A percentile compares a stretch with the other conserved stretches of the same genome.
phyloP scores from a whole-genome alignment of 2,888 invertebrate species.

The Cantharis lateralis region DNA sequence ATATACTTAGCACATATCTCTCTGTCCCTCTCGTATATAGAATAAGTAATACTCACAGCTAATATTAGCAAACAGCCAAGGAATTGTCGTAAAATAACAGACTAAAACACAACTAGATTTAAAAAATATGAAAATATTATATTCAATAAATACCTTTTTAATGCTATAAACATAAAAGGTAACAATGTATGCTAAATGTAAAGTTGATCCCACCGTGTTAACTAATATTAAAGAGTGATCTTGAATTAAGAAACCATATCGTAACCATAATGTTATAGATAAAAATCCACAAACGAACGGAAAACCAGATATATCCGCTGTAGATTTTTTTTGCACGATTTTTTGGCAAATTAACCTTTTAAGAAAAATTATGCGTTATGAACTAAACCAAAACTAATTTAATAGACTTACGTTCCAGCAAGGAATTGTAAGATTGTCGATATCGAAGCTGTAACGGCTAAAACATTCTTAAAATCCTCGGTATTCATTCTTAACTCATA shows the following conservation, averaged over 20 bases:
- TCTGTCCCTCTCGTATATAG: conserved; percentile 61
- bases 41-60: conserved; percentile 62
- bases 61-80: conserved; percentile 60
- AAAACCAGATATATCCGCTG: conserved; percentile 75
- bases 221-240: conserved; percentile 76
- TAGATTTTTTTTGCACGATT: conserved; percentile 73
- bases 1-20: conserved; percentile 62
- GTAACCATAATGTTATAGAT: conserved; percentile 79
- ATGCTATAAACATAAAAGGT: conserved; percentile 75
- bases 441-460: conserved; percentile 68
- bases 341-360: conserved; percentile 77
- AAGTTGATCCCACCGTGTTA: conserved; percentile 72
- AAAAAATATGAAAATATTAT: neutral
- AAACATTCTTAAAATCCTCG: conserved; percentile 53
- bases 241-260: conserved; percentile 75
- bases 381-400: conserved; percentile 8
- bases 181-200: conserved; percentile 72
- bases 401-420: conserved; percentile 77
- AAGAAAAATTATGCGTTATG: conserved; percentile 39
- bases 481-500: conserved; percentile 48
- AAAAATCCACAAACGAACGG: conserved; percentile 79
- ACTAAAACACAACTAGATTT: conserved; percentile 49
- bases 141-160: conserved; percentile 64
- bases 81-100: conserved; percentile 66
- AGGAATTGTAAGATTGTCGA: conserved; percentile 83